Percentiles rank a stretch among this genome's conserved stretches.
Conservation (phyloP, 2,888 invertebrate species). For the Monochamus alternatus region DNA sequence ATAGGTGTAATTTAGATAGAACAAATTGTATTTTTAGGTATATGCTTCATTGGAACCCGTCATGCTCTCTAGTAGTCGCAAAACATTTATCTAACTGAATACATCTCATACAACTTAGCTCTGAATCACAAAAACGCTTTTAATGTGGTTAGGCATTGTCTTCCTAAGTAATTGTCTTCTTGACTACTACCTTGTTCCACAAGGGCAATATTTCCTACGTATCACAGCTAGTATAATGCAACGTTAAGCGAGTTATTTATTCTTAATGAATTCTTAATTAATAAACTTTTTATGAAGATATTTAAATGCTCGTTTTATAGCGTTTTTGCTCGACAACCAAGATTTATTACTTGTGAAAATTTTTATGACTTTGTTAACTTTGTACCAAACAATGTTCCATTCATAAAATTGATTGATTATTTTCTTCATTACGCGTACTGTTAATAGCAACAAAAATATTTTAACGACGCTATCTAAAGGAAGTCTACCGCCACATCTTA, state of each 20-base stretch:
- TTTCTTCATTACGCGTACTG: not conserved
- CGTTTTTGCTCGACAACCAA: not conserved
- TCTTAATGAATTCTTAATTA: conserved; percentile 25
- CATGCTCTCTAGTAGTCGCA: conserved; percentile 54
- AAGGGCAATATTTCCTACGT: conserved; percentile 35
- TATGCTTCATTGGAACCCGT: too few species aligned
- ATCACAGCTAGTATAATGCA: conserved; percentile 13
- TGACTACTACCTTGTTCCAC: conserved; percentile 51
- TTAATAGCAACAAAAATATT: too few species aligned
- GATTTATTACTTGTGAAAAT: conserved; percentile 16
- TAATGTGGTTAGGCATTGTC: conserved; percentile 59
- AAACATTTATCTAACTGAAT: conserved; percentile 61
- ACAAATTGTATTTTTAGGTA: too few species aligned
- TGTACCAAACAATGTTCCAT: conserved; percentile 1
- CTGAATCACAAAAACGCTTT: conserved; percentile 57
- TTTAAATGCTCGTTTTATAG: conserved; percentile 12
- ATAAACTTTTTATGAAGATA: conserved; percentile 16
- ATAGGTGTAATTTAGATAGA: too few species aligned
- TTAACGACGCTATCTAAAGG: too few species aligned
- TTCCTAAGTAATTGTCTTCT: conserved; percentile 58
- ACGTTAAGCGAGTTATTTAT: conserved; percentile 21
- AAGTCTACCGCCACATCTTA: too few species aligned
- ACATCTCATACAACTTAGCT: conserved; percentile 58
- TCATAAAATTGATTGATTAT: conserved; percentile 3
- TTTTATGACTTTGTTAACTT: conserved; percentile 3